These are phyloP conservation scores for Eublepharis macularius DNA, from an alignment of 2,113 vertebrate genomes.

Conservation along the genomic window DNA sequence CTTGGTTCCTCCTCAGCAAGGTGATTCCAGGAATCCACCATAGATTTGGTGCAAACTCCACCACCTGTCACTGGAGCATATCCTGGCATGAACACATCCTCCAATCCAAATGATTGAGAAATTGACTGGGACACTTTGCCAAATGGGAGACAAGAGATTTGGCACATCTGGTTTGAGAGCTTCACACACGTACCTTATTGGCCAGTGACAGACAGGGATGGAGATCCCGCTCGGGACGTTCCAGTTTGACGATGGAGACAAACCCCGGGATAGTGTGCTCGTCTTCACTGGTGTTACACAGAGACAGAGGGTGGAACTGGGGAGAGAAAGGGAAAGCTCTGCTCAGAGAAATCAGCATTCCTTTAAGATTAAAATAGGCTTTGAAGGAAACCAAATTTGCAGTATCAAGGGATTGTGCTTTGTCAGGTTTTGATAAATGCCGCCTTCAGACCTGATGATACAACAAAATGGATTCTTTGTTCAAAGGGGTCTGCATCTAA, in stretches of 20 bases:
- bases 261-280: slow-evolving; percentile 90
- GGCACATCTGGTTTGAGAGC: not conserved
- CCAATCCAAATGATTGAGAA: not conserved
- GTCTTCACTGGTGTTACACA: slow-evolving; percentile 97
- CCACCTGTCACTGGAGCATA: not conserved
- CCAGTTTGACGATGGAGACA: slow-evolving; percentile 97
- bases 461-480: not conserved
- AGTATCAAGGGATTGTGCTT: not conserved
- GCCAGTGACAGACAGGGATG: slow-evolving; percentile 89
- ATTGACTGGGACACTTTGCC: not conserved
- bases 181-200: slow-evolving; percentile 82
- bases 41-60: not conserved
- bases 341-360: not conserved
- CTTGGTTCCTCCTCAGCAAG: not conserved
- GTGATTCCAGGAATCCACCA: not conserved
- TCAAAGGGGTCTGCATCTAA: not conserved
- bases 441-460: not conserved
- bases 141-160: not conserved
- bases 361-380: not conserved
- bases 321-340: slow-evolving; percentile 46
- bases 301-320: slow-evolving; percentile 94
- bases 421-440: not conserved
- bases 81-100: not conserved
- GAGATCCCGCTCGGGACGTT: slow-evolving; percentile 84
- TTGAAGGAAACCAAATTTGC: not conserved